Evolutionary conservation across 2,113 vertebrate genomes (phyloP).

Genomic region (Elanoides forficatus): DNA sequence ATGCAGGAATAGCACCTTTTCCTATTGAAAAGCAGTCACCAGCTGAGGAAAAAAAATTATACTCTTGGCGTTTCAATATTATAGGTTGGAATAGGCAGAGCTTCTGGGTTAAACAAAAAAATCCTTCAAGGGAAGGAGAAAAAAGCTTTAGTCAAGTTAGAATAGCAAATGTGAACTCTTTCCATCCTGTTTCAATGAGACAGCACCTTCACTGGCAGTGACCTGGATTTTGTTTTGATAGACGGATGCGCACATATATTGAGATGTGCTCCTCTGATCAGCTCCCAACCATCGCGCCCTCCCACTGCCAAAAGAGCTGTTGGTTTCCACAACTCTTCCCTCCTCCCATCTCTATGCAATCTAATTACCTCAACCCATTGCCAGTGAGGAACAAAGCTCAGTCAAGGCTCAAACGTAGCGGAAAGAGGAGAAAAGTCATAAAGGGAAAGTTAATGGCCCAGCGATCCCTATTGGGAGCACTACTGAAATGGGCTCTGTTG

Average conservation of each 20-base stretch:
- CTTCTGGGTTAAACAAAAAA: background rate
- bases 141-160: background rate
- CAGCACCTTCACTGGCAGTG: background rate
- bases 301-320: background rate
- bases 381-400: background rate
- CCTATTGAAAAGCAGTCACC: background rate
- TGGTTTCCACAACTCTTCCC: background rate
- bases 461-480: background rate
- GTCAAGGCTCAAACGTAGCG: background rate
- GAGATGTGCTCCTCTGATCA: background rate
- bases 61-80: background rate
- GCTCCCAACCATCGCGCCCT: background rate
- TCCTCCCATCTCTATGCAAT: background rate
- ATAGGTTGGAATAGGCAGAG: background rate
- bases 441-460: background rate
- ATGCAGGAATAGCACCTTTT: background rate
- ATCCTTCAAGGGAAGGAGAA: background rate
- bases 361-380: background rate
- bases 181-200: background rate
- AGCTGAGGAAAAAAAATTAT: background rate
- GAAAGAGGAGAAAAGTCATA: conserved; percentile 6
- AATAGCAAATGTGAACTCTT: background rate
- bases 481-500: background rate
- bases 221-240: background rate
- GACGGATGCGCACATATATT: rapidly evolving